Base-by-base conservation (phyloP, 53 echinoderm and acorn worm genomes). In the Holothuria leucospilota region DNA sequence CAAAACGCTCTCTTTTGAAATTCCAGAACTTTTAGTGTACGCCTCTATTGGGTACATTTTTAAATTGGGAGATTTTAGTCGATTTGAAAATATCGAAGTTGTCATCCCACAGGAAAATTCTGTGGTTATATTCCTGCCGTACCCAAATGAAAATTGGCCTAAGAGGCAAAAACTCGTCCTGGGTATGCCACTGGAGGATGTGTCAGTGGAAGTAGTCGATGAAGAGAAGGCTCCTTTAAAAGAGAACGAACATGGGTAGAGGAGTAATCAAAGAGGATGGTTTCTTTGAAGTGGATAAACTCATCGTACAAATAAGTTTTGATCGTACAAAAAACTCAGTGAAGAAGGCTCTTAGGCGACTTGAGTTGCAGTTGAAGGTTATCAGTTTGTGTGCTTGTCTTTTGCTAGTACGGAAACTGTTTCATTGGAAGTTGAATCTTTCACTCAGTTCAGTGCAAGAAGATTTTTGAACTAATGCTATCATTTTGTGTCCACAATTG, bases 11-110 rank as follows among this genome's bases (percentile, higher is more conserved):
- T 88, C 94, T 15, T 90, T 89, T 51, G 99, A 99, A 84, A 82
- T 99, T 21, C 95, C 99, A 2, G 99, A 99, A 82, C 41, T 99
- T 30, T 65, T 90, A 27, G 99, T 94, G 59, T 99, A 94, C 56
- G 56, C 84, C 8, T 84, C 92, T 49, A 71, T 99, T 4, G 99
- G 99, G 13, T 38, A 89, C 67, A 95, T 94, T 61, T 99, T 95
- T 87, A 81, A 93, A 82, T 82, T 95, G 61, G 79, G 92, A 52
- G 91, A 95, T 68, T 95, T 99, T 77, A 63, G 86, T 16, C 82
- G 86, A 29, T 99, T 88, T 52, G 99, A 99, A 86, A 88, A 90
- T 79, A 93, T 95, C 39, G 92, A 93, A 78, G 92, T 95, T 69
- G 92, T 92, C 29, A 82, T 91, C 20, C 94, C 94, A 12, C 88